phyloP scores from a whole-genome alignment of 2,797 vertebrate genomes.

The Falco naumanni region DNA sequence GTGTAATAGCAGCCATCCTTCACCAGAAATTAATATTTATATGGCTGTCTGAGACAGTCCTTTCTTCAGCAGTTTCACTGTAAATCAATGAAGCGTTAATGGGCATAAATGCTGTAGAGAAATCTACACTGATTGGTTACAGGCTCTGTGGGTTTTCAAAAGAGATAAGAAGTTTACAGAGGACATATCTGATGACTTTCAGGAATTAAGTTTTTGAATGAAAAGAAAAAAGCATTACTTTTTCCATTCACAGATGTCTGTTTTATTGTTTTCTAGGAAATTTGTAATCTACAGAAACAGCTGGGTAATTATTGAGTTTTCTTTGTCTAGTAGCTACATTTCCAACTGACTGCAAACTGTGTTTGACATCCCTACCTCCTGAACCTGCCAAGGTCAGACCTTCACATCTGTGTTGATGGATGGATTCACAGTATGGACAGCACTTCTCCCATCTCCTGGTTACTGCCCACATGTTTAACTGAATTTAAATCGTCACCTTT shows the following conservation, averaged over 20 bases:
- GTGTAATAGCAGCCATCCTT: conserved; percentile 36
- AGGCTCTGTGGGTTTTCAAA: not conserved
- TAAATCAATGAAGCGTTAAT: conserved; percentile 10
- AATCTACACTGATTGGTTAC: not conserved
- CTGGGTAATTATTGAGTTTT: conserved; percentile 36
- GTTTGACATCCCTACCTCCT: conserved; percentile 19
- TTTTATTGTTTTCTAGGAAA: conserved; percentile 39
- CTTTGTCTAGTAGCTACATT: conserved; percentile 41
- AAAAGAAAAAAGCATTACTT: not conserved
- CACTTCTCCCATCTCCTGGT: not conserved
- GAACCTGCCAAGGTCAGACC: conserved; percentile 46
- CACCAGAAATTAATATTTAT: conserved; percentile 50
- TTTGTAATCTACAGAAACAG: conserved; percentile 34
- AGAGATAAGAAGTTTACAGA: conserved; percentile 6
- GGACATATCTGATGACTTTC: not conserved
- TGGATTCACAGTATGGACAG: conserved; percentile 8
- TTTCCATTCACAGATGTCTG: not conserved
- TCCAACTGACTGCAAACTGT: conserved; percentile 49
- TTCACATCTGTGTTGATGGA: conserved; percentile 28
- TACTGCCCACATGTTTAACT: not conserved
- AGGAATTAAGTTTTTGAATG: conserved; percentile 6
- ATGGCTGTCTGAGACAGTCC: not conserved
- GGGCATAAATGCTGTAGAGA: not conserved
- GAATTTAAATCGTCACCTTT: conserved; percentile 22
- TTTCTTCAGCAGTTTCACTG: not conserved